A percentile compares a stretch with the other conserved stretches of the same genome.
These are phyloP conservation scores for Notospermus geniculatus DNA, from an alignment of 1,140 invertebrate genomes.

Conservation along the genomic window DNA sequence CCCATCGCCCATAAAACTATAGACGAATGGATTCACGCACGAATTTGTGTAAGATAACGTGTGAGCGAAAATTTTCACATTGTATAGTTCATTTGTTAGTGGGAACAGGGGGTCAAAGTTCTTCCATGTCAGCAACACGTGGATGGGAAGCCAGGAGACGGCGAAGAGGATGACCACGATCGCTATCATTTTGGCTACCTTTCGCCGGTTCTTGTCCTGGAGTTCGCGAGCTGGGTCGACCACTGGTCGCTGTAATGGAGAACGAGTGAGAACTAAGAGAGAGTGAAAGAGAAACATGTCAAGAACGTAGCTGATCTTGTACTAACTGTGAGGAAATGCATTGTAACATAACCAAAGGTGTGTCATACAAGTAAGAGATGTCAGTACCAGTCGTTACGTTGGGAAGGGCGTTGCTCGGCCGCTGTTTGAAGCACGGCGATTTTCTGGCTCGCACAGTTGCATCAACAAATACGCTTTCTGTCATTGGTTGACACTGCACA, in stretches of 20 bases:
- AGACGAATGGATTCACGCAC: conserved; percentile 91
- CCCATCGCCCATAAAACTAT: conserved; percentile 85
- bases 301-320: background rate
- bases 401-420: too few species aligned
- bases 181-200: conserved; percentile 89
- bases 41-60: conserved; percentile 91
- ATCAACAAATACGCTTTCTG: conserved; percentile 1
- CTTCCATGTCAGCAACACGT: conserved; percentile 59
- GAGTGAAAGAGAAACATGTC: background rate
- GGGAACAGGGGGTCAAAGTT: conserved; percentile 51
- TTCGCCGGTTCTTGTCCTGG: conserved; percentile 60
- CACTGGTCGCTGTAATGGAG: background rate
- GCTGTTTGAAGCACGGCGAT: too few species aligned
- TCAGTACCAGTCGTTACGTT: too few species aligned
- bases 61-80: conserved; percentile 81
- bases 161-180: conserved; percentile 94
- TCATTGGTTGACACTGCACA: background rate
- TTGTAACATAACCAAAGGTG: too few species aligned
- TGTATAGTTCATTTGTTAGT: conserved; percentile 59
- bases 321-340: too few species aligned
- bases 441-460: too few species aligned
- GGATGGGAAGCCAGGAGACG: conserved; percentile 91
- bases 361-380: too few species aligned
- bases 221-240: conserved; percentile 10
- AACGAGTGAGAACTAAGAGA: background rate